Conservation (phyloP, 2,797 vertebrate species). For the Enteromius treurensis region DNA sequence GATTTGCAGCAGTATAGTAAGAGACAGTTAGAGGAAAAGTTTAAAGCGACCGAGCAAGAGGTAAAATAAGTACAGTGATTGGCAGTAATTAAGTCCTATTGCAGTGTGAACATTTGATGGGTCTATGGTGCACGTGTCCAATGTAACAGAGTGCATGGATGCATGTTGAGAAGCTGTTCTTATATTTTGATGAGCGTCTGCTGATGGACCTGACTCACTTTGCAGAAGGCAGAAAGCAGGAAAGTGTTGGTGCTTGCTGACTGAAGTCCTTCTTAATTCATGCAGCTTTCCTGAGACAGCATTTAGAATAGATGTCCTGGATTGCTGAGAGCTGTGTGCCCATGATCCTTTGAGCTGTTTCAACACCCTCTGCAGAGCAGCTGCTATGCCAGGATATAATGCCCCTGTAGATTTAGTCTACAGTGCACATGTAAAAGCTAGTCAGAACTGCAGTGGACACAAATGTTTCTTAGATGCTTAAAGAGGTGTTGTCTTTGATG, state of each 20-base stretch:
- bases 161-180: background rate
- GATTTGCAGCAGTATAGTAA: background rate
- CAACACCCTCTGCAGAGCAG: constrained; percentile 5
- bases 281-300: constrained; percentile 29
- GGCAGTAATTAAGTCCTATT: constrained; percentile 1
- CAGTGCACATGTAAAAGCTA: constrained; percentile 10
- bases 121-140: background rate
- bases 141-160: background rate
- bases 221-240: constrained; percentile 19
- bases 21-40: constrained; percentile 3
- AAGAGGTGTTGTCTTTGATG: constrained; percentile 7
- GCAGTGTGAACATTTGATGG: constrained; percentile 1
- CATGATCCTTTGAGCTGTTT: constrained; percentile 14
- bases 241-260: constrained; percentile 8
- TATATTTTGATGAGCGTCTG: background rate
- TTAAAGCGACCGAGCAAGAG: background rate
- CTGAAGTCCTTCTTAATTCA: background rate
- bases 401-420: background rate
- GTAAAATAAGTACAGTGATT: constrained; percentile 7
- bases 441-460: background rate
- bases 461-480: background rate
- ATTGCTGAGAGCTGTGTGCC: background rate
- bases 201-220: background rate
- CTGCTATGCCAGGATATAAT: constrained; percentile 16
- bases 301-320: constrained; percentile 9